These are phyloP conservation scores for Anastatus disparis DNA, from an alignment of 1,140 invertebrate species.

Conservation along the genomic window DNA sequence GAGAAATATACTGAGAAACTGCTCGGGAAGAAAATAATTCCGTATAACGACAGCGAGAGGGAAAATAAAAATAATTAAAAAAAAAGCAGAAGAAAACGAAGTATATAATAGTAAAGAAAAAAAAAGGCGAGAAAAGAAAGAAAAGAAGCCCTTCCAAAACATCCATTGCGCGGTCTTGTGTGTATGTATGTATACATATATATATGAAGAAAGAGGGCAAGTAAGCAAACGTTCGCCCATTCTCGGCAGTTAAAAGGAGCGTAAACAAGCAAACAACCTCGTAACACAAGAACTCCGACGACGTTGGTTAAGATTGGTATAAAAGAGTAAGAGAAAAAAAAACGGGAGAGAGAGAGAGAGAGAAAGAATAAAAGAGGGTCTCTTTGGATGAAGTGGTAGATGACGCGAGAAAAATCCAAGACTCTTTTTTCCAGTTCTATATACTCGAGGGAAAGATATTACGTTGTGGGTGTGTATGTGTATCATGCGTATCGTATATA, in stretches of 20 bases:
- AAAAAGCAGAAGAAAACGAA: not conserved
- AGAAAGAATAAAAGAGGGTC: not conserved
- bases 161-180: constrained; percentile 3
- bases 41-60: constrained; percentile 11
- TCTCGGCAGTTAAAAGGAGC: constrained; percentile 45
- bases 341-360: not conserved
- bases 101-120: not conserved
- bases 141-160: constrained; percentile 18
- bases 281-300: too few relatives aligned
- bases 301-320: constrained; percentile 36
- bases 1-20: constrained; percentile 28
- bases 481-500: too few relatives aligned
- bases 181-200: too few relatives aligned
- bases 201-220: too few relatives aligned
- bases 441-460: constrained; percentile 10
- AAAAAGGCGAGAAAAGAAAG: not conserved
- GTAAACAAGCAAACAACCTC: constrained; percentile 49
- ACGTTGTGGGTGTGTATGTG: constrained; percentile 19
- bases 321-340: not conserved
- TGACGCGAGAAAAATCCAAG: constrained; percentile 48
- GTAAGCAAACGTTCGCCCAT: constrained; percentile 31
- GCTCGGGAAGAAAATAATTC: constrained; percentile 14
- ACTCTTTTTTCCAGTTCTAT: constrained; percentile 29
- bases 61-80: not conserved
- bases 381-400: constrained; percentile 38